phyloP scores from a whole-genome alignment of 2,797 vertebrate species.

The Xenopus petersii region DNA sequence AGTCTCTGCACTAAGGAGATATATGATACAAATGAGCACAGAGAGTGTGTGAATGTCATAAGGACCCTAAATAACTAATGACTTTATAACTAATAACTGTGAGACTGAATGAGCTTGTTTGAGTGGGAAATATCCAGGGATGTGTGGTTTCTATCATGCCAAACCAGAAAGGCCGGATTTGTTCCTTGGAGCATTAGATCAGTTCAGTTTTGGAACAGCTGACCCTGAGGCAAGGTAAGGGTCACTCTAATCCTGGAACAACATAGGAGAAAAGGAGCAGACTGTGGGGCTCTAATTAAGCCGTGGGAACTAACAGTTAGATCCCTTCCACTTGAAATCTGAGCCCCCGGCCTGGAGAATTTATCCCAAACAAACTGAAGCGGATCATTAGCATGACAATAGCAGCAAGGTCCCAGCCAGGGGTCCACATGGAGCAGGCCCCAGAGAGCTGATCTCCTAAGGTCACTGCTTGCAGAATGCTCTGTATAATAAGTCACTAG shows the following conservation, averaged over 20 bases:
- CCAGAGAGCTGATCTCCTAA: conserved; percentile 20
- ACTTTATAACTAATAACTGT: not conserved
- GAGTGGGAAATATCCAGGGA: not conserved
- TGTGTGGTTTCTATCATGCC: not conserved
- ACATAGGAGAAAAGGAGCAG: conserved; percentile 20
- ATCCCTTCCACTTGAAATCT: conserved; percentile 33
- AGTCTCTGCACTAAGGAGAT: no score
- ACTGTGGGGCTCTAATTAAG: conserved; percentile 22
- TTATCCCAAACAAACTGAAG: conserved; percentile 14
- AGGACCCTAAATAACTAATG: not conserved
- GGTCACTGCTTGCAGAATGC: not conserved
- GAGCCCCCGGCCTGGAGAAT: conserved; percentile 15
- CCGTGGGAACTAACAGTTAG: conserved; percentile 42
- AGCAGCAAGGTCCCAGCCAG: conserved; percentile 15
- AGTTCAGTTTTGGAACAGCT: not conserved
- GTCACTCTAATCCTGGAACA: conserved; percentile 20
- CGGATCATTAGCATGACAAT: conserved; percentile 39
- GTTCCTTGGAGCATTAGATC: not conserved
- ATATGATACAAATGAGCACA: no score
- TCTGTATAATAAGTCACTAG: conserved; percentile 38
- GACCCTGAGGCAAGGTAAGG: conserved; percentile 10
- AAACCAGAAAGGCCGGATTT: not conserved
- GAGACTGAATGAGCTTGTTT: not conserved
- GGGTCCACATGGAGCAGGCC: conserved; percentile 13
- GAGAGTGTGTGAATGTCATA: no score